Evolutionary conservation across 2,113 vertebrate genomes (phyloP).

Genomic region (Apteryx owenii): DNA sequence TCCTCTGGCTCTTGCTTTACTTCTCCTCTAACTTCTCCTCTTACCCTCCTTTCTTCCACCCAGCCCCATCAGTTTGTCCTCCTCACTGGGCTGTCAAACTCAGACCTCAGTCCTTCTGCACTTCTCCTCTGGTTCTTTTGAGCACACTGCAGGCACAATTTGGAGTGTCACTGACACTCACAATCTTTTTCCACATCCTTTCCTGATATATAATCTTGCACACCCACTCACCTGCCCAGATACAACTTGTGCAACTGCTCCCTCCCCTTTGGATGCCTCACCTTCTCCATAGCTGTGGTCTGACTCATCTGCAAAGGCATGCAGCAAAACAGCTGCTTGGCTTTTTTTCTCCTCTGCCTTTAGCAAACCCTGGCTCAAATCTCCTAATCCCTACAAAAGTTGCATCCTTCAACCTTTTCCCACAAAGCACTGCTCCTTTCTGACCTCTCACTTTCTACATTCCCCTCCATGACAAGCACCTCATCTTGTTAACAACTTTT

Average conservation of each 20-base stretch:
- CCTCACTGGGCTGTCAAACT: background rate
- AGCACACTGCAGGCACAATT: background rate
- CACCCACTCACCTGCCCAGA: background rate
- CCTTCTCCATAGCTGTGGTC: background rate
- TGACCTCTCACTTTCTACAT: constrained; percentile 10
- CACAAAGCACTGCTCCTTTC: background rate
- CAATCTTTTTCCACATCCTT: background rate
- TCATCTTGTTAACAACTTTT: background rate
- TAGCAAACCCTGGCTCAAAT: constrained; percentile 10
- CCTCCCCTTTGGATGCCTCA: background rate
- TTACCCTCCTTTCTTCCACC: background rate
- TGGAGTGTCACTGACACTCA: accelerated
- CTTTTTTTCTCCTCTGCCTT: background rate
- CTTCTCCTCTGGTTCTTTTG: background rate
- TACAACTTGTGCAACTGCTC: background rate
- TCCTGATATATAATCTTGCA: background rate
- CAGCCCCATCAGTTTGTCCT: background rate
- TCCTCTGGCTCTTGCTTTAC: background rate
- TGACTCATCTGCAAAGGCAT: background rate
- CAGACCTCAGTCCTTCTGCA: background rate
- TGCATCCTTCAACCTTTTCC: constrained; percentile 12
- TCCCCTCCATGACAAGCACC: background rate
- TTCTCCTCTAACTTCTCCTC: background rate
- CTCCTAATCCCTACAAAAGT: constrained; percentile 31
- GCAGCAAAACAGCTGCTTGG: background rate